Conservation (phyloP, 2,113 vertebrate species). For the rabbit (Oryctolagus cuniculus) region DNA sequence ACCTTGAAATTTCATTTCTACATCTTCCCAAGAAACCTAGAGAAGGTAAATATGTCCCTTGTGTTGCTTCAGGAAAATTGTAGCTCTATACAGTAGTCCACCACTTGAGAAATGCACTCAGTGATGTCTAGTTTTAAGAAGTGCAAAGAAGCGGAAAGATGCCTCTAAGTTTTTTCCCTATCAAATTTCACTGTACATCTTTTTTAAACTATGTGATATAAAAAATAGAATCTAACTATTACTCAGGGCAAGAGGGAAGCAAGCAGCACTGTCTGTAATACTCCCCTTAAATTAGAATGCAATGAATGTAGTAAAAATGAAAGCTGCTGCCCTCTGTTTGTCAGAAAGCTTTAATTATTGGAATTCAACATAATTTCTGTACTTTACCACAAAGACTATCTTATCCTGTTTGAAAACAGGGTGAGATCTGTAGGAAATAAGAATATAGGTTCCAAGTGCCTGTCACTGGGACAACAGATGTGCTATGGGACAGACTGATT, state of each 20-base stretch:
- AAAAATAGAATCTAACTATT: conserved; percentile 23
- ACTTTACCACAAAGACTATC: conserved; percentile 40
- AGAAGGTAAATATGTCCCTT: not conserved
- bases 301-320: not conserved
- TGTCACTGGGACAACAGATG: not conserved
- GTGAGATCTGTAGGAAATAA: conserved; percentile 50
- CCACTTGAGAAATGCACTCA: not conserved
- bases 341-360: not conserved
- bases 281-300: not conserved
- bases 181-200: not conserved
- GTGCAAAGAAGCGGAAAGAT: not conserved
- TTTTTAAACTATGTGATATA: not conserved
- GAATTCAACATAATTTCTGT: conserved; percentile 16
- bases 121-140: not conserved
- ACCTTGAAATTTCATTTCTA: not conserved
- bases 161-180: not conserved
- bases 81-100: not conserved
- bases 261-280: not conserved
- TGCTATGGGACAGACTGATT: not conserved
- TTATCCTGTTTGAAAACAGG: conserved; percentile 44
- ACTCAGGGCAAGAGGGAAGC: not conserved
- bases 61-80: not conserved
- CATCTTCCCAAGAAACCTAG: not conserved
- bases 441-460: not conserved
- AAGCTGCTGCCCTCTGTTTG: not conserved